Conservation (phyloP, 1,140 invertebrate species). For the Meloidogyne floridensis region DNA sequence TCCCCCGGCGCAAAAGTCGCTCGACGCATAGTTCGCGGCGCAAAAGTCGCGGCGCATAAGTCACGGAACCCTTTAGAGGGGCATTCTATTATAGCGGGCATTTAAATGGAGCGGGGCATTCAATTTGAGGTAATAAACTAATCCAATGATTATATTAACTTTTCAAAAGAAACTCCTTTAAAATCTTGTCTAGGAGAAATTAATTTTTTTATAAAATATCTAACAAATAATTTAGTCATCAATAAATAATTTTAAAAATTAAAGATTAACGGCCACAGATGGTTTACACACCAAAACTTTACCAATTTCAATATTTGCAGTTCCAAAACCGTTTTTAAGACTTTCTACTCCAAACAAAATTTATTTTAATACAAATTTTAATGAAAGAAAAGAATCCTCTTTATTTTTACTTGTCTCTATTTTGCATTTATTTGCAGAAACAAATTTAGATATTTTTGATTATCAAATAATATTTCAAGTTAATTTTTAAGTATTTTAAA, state of each 20-base stretch:
- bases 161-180: too few species aligned
- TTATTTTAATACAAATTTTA: background rate
- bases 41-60: too few species aligned
- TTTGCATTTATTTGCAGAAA: conserved; percentile 22
- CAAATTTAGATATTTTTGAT: conserved; percentile 25
- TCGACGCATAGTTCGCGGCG: too few species aligned
- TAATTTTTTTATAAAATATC: background rate
- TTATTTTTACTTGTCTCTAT: conserved; percentile 17
- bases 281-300: conserved; percentile 49
- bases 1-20: too few species aligned
- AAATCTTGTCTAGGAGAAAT: too few species aligned
- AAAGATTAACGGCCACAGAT: conserved; percentile 60
- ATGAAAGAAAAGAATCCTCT: background rate
- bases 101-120: too few species aligned
- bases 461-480: conserved; percentile 19
- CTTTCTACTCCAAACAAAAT: conserved; percentile 13
- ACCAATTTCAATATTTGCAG: conserved; percentile 10
- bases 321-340: conserved; percentile 1
- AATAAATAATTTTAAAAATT: background rate
- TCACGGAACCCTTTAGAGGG: too few species aligned
- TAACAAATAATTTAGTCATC: too few species aligned
- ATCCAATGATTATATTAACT: too few species aligned
- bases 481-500: background rate
- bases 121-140: too few species aligned
- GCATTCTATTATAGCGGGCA: too few species aligned